Base-by-base conservation (phyloP, 2,113 vertebrate species). In the Pelmatolapia mariae region DNA sequence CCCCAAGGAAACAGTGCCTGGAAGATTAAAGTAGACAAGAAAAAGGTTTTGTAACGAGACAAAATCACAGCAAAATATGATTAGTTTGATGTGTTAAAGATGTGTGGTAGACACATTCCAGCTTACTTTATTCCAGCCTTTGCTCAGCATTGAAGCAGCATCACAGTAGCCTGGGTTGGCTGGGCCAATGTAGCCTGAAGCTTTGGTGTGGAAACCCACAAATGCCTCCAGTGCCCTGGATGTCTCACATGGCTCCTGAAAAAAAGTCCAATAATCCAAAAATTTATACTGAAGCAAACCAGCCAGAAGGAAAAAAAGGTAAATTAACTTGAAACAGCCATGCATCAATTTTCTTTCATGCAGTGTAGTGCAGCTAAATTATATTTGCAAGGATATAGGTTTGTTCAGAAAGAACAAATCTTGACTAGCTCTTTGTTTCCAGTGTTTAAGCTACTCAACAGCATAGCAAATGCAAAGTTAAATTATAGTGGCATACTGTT, bases 141-240 rank as follows among this genome's bases (percentile, higher is more conserved):
- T 97, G 61, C 93, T 97, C 73, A 97, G 84, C 87, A 97, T 94
- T 3, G 96, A 96, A 5, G 97, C 96, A 52, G 96, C 94, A 6
- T 97, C 97, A 83, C 97, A 97, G 86, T 97, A 96, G 12, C 96
- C 96, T 1, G 97, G 96, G 88, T 97, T 97, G 57, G 91, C 84
- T 1, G 96, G 97, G 26, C 97, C 97, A 4, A 97, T 85, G 88
- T 95, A 97, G 6, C 89, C 96, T 2, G 97, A 96, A 2, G 96
- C 97, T 52, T 87, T 93, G 3, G 93, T 86, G 66, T 96, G 90
- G 90, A 96, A 96, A 19, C 93, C 90, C 38, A 97, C 43, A 73
- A 97, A 97, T 0, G 82, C 66, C 73, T 96, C 90, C n/a, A 97
- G 91, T 2, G 94, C 96, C 80, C 86, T 93, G 4, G 97, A 97